Evolutionary conservation across 1,140 invertebrate genomes (phyloP).

Genomic region (roundworm (Caenorhabditis elegans)): WBcel235 BX284603.4:8582501-8583000

Average conservation of each 20-base stretch:
- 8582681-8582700: neutral
- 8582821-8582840: constrained; percentile 19
- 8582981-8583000: neutral
- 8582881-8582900: neutral
- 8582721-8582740: neutral
- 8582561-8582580: constrained; percentile 60
- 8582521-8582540: constrained; percentile 47
- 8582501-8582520: constrained; percentile 59
- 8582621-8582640: constrained; percentile 32
- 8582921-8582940: neutral
- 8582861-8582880: neutral
- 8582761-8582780: neutral
- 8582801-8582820: constrained; percentile 31
- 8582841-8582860: too few species aligned
- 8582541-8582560: constrained; percentile 60
- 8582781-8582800: constrained; percentile 39
- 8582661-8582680: neutral
- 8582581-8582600: constrained; percentile 55
- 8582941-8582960: neutral
- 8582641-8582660: neutral
- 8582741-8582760: neutral
- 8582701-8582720: neutral
- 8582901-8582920: neutral
- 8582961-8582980: neutral
- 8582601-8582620: constrained; percentile 54